Conservation (phyloP, 23 tunicate species). For the Botrylloides violaceus region DNA sequence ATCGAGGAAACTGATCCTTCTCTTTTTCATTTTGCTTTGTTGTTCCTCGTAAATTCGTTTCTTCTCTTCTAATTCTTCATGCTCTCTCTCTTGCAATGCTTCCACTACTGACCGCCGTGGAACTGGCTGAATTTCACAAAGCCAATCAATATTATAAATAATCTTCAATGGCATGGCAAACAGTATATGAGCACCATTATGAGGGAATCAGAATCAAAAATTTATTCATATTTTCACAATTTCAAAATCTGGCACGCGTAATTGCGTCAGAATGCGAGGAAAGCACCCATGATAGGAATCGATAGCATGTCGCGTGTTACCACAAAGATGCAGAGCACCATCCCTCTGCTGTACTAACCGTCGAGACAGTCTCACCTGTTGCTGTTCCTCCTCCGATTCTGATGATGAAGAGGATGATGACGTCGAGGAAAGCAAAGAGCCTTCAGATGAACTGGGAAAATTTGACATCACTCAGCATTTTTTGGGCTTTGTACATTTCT, state of each 20-base stretch:
- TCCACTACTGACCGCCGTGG: neutral
- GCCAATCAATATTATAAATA: neutral
- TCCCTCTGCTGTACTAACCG: too few species aligned
- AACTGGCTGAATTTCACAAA: neutral
- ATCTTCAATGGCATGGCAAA: neutral
- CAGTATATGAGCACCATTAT: neutral
- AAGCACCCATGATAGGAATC: too few species aligned
- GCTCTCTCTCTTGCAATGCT: conserved; percentile 4
- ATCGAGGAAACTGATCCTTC: conserved; percentile 72
- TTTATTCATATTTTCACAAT: too few species aligned
- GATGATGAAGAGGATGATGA: conserved; percentile 36
- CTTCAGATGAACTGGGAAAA: conserved; percentile 12
- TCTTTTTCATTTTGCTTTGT: conserved; percentile 32
- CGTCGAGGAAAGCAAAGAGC: conserved; percentile 39
- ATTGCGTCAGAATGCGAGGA: too few species aligned
- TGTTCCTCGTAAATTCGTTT: conserved; percentile 54
- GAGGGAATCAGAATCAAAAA: neutral
- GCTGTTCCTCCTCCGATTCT: conserved; percentile 16
- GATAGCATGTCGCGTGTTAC: too few species aligned
- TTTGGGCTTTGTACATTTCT: too few species aligned
- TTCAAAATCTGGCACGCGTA: too few species aligned
- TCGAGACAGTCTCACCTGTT: neutral
- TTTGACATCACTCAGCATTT: neutral
- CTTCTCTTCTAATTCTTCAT: conserved; percentile 55
- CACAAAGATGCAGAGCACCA: too few species aligned